phyloP scores from a whole-genome alignment of 2,888 invertebrate genomes.

The Tromatobia lineatoria region DNA sequence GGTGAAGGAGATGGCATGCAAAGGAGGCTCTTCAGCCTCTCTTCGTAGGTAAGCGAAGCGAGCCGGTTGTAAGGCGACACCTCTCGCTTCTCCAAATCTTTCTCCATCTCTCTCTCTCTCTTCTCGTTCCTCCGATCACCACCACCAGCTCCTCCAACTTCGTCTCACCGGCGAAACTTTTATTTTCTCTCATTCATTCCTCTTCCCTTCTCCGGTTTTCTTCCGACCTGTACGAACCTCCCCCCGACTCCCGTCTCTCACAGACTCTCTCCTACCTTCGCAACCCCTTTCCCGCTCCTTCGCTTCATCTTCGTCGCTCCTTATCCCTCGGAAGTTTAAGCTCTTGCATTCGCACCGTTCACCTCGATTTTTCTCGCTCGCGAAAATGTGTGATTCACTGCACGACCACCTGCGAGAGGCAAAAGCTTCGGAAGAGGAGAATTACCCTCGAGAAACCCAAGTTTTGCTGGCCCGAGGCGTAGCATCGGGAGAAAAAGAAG shows the following conservation, averaged over 20 bases:
- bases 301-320: constrained; percentile 35
- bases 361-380: constrained; percentile 66
- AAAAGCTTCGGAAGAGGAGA: constrained; percentile 59
- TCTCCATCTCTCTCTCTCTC: constrained; percentile 71
- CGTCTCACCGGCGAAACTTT: constrained; percentile 66
- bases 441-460: constrained; percentile 32
- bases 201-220: constrained; percentile 28
- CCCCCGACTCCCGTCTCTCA: constrained; percentile 54
- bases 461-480: constrained; percentile 44
- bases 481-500: constrained; percentile 50
- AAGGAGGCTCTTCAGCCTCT: constrained; percentile 80
- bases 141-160: constrained; percentile 57
- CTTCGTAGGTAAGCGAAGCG: constrained; percentile 83
- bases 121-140: constrained; percentile 24
- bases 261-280: constrained; percentile 45
- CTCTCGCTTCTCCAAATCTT: constrained; percentile 82
- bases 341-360: constrained; percentile 51
- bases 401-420: constrained; percentile 69
- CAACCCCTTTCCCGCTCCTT: constrained; percentile 26
- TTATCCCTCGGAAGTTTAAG: constrained; percentile 53
- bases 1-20: constrained; percentile 85
- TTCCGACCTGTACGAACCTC: constrained; percentile 64
- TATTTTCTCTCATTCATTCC: constrained; percentile 70
- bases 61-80: constrained; percentile 86
- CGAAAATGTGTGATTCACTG: constrained; percentile 74